phyloP scores from a whole-genome alignment of 2,888 invertebrate species.

The Meteorus colon region DNA sequence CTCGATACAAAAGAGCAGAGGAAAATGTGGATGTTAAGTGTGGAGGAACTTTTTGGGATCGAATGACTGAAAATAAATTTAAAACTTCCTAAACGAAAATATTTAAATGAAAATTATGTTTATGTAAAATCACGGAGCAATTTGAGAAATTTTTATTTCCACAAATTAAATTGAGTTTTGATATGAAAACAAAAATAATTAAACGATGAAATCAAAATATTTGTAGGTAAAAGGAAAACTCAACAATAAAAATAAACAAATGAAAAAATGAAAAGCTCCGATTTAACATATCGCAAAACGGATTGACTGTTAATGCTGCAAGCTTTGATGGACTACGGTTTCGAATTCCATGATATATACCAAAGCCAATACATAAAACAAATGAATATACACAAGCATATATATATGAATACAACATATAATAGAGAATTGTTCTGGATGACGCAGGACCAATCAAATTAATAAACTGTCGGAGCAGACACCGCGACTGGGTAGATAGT shows the following conservation, averaged over 20 bases:
- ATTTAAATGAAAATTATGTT: too few relatives aligned
- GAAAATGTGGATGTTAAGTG: too few relatives aligned
- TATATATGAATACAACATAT: constrained; percentile 31
- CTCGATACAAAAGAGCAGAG: too few relatives aligned
- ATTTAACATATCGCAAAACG: neutral
- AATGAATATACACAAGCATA: constrained; percentile 15
- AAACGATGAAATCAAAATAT: too few relatives aligned
- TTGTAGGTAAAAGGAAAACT: too few relatives aligned
- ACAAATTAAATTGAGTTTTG: too few relatives aligned
- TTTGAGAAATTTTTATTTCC: too few relatives aligned
- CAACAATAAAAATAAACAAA: neutral
- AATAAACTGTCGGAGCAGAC: constrained; percentile 69
- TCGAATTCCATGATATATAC: constrained; percentile 35
- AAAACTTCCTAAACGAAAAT: too few relatives aligned
- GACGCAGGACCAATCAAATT: constrained; percentile 69
- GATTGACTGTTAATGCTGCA: constrained; percentile 20
- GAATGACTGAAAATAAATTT: too few relatives aligned
- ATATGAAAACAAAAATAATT: too few relatives aligned
- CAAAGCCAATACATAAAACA: constrained; percentile 15
- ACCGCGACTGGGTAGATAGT: constrained; percentile 47
- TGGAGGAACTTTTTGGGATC: too few relatives aligned
- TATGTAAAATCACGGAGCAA: too few relatives aligned
- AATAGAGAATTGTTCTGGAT: constrained; percentile 45
- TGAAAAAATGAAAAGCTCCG: neutral
- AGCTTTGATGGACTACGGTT: constrained; percentile 51